Evolutionary conservation across 1,140 invertebrate genomes (phyloP).

Genomic region (Hycleus phaleratus): DNA sequence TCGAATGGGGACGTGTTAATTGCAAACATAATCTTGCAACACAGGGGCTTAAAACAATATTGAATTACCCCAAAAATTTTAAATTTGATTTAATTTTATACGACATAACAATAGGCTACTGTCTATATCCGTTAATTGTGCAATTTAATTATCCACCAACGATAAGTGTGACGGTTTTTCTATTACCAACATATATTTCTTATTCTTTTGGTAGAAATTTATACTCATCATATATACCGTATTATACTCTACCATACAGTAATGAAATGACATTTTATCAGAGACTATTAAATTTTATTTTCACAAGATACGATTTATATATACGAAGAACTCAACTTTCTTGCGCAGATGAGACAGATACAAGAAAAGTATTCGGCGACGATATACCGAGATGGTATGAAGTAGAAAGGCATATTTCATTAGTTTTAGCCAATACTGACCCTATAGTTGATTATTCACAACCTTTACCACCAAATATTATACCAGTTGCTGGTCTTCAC

Average conservation of each 20-base stretch:
- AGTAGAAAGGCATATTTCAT: not conserved
- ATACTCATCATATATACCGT: conserved; percentile 1
- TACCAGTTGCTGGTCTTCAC: conserved; percentile 53
- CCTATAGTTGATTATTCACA: conserved; percentile 40
- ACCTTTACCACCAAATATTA: conserved; percentile 40
- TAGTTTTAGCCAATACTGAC: not conserved
- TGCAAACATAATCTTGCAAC: not conserved
- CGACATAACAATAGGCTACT: conserved; percentile 25
- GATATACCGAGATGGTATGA: conserved; percentile 3
- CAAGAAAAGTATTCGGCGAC: conserved; percentile 1
- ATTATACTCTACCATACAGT: not conserved
- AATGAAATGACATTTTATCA: conserved; percentile 4
- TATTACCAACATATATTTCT: conserved; percentile 3
- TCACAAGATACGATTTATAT: not conserved
- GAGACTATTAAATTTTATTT: conserved; percentile 4
- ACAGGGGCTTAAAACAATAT: conserved; percentile 3
- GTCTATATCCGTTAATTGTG: conserved; percentile 17
- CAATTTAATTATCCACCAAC: conserved; percentile 7
- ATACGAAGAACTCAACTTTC: not conserved
- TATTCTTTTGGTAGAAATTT: conserved; percentile 3
- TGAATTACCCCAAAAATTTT: conserved; percentile 23
- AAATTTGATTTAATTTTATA: conserved; percentile 31
- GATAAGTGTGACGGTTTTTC: not conserved
- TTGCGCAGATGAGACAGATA: not conserved
- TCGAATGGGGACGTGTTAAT: not conserved